Conservation (phyloP, 2,888 invertebrate genomes). For the Abrostola tripartita region DNA sequence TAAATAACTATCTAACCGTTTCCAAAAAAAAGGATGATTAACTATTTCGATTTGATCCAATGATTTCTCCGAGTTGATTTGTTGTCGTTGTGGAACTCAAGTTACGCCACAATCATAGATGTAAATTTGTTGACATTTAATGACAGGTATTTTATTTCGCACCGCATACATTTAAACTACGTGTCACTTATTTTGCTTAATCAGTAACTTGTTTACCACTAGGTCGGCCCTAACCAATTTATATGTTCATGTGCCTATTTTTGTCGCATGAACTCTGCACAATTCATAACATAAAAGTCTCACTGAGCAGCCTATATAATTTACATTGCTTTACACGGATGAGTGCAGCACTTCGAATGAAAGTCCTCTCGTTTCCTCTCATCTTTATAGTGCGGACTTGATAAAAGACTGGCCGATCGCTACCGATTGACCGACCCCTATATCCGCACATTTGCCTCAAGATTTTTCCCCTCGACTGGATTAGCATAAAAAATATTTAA, state of each 20-base stretch:
- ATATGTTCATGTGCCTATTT: too few relatives aligned
- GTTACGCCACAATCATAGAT: too few relatives aligned
- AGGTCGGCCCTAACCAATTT: too few relatives aligned
- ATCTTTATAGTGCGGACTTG: constrained; percentile 43
- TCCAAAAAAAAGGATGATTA: not conserved
- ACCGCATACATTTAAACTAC: too few relatives aligned
- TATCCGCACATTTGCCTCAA: constrained; percentile 34
- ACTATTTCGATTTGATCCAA: not conserved
- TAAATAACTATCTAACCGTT: not conserved
- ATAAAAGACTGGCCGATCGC: constrained; percentile 48
- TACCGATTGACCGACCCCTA: constrained; percentile 46
- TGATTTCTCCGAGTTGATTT: too few relatives aligned
- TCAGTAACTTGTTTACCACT: too few relatives aligned
- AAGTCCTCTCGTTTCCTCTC: constrained; percentile 34
- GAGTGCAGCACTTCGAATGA: constrained; percentile 26
- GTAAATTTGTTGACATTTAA: too few relatives aligned
- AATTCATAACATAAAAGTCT: constrained; percentile 4
- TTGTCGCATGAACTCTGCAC: not conserved
- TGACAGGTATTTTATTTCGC: too few relatives aligned
- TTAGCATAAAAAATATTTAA: constrained; percentile 36
- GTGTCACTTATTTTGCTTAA: too few relatives aligned
- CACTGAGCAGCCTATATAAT: constrained; percentile 7
- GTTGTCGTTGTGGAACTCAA: too few relatives aligned
- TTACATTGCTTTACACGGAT: constrained; percentile 10
- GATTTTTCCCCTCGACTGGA: constrained; percentile 30